Conservation (phyloP, 2,113 vertebrate species). For the Daphoenositta chrysoptera region DNA sequence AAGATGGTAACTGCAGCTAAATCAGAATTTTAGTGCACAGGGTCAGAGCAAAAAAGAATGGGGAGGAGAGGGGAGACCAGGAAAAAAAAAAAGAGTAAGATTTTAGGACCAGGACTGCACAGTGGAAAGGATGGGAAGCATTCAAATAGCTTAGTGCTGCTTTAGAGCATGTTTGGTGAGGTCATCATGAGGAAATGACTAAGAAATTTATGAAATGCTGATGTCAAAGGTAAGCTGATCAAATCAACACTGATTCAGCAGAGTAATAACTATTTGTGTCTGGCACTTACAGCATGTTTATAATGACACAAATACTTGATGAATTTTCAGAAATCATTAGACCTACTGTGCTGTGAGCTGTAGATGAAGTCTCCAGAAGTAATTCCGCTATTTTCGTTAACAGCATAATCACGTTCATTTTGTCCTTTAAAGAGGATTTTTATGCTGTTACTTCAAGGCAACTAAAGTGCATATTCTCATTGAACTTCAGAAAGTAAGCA, state of each 20-base stretch:
- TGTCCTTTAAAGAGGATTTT: slow-evolving; percentile 15
- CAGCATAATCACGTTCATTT: neutral
- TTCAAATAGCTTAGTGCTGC: neutral
- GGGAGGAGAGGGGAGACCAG: neutral
- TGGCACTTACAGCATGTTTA: neutral
- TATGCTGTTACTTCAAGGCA: neutral
- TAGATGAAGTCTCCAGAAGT: slow-evolving; percentile 32
- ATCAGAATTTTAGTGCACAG: neutral
- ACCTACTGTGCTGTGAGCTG: neutral
- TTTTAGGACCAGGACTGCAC: neutral
- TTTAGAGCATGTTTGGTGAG: neutral
- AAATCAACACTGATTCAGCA: slow-evolving; percentile 25
- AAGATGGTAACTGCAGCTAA: neutral
- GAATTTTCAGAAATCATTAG: slow-evolving; percentile 39
- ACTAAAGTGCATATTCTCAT: neutral
- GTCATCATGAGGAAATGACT: slow-evolving; percentile 25
- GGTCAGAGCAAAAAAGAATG: neutral
- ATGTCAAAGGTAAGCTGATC: slow-evolving; percentile 16
- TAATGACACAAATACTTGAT: neutral
- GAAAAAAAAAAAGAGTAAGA: neutral
- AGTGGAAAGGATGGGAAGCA: neutral
- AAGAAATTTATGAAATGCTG: slow-evolving; percentile 25
- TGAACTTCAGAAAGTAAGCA: neutral
- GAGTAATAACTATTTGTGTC: neutral
- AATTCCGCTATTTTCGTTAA: neutral